phyloP scores from a whole-genome alignment of 2,113 vertebrate genomes.

The Reinhardtius hippoglossoides region DNA sequence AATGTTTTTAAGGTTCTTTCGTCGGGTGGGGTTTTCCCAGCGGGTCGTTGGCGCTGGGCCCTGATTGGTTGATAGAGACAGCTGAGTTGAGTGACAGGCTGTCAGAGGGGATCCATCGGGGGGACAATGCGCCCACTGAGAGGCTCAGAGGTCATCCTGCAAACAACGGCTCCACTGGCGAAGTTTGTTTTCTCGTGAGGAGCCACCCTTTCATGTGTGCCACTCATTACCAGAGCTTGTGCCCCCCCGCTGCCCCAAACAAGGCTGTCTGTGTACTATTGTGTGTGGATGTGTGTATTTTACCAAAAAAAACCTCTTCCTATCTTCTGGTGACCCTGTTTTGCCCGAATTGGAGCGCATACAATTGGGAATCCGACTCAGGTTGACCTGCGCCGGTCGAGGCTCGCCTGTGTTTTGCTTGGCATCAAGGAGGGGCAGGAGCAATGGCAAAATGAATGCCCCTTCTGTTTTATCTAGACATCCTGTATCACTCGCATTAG shows the following conservation, averaged over 20 bases:
- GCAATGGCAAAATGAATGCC: conserved; percentile 31
- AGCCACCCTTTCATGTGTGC: conserved; percentile 74
- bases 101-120: conserved; percentile 65
- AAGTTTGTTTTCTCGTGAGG: conserved; percentile 72
- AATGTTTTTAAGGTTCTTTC: background rate
- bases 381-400: conserved; percentile 58
- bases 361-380: conserved; percentile 66
- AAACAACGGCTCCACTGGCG: conserved; percentile 70
- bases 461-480: conserved; percentile 54
- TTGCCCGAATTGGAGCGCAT: conserved; percentile 64
- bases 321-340: conserved; percentile 56
- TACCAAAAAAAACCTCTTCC: conserved; percentile 38
- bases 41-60: background rate
- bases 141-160: conserved; percentile 70
- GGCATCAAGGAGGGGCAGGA: conserved; percentile 30
- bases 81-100: conserved; percentile 62
- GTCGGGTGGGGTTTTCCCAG: conserved; percentile 36
- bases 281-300: conserved; percentile 39
- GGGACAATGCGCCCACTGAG: conserved; percentile 69
- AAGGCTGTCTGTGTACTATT: conserved; percentile 48
- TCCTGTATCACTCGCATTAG: conserved; percentile 27
- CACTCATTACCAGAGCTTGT: conserved; percentile 73
- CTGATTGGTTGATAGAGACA: conserved; percentile 50
- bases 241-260: conserved; percentile 63
- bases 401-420: conserved; percentile 63